Evolutionary conservation across 2,113 vertebrate genomes (phyloP), one percentile per base, ranked within the genome.

Genomic region (Clarias macrocephalus): DNA sequence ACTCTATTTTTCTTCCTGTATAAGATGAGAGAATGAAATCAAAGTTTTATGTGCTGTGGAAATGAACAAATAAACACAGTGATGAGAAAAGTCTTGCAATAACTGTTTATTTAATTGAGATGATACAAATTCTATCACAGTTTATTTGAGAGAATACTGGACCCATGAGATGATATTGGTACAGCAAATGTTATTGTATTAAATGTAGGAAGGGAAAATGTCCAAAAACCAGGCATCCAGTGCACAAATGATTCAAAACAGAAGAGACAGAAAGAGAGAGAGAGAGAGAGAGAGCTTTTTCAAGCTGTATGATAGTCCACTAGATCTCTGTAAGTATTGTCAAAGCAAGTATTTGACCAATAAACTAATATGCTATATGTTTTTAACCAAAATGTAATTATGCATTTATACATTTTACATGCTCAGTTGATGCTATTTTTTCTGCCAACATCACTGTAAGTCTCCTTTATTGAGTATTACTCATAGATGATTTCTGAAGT

Each of bases 91-190:
- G 89, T 92, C 84, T 72, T 84, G 92, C 92, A 93, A 94, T 95
- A 95, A 94, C 92, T 92, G 90, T 88, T 90, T 91, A 95, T 94
- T 94, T 92, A 93, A 94, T 94, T 93, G 91, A 84, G 89, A 92
- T 89, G 83, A 86, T 89, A 92, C 91, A 92, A 91, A 93, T 93
- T 88, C 84, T 88, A 92, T 95, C 88, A 89, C 85, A 72, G 28
- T 90, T 92, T 93, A 91, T 93, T 92, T 90, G 83, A 77, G 81
- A 19, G 48, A 84, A 80, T 59, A 92, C 88, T 90, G 85, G 88
- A 28, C 90, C 89, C 88, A 62, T 0, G 89, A 87, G 91, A 88
- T 91, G 90, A 93, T 94, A 91, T 93, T 91, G 91, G 93, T 94
- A 91, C 86, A 84, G 88, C 82, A 87, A 68, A 90, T 93, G 87